Conservation (phyloP, 2,888 invertebrate genomes). For the Pollenia angustigena region DNA sequence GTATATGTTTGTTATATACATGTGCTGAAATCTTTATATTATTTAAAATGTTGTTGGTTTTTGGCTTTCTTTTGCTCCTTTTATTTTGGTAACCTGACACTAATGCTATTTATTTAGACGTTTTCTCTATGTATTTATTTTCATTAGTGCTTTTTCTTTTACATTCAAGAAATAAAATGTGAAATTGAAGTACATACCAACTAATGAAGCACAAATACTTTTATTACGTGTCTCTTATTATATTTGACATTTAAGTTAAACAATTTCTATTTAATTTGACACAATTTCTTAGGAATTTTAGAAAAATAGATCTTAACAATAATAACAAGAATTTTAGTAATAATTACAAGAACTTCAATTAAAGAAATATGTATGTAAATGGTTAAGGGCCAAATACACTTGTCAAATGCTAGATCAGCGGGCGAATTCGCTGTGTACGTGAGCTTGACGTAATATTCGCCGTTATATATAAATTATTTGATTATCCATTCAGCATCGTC, state of each 20-base stretch:
- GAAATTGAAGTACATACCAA: conserved; percentile 15
- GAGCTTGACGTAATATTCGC: no score
- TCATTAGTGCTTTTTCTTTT: conserved; percentile 35
- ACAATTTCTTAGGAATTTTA: conserved; percentile 16
- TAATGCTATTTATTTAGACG: conserved; percentile 68
- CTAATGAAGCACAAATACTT: conserved; percentile 38
- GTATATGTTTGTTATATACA: background rate
- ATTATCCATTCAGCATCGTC: no score
- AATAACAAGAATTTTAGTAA: background rate
- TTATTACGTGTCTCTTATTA: conserved; percentile 32
- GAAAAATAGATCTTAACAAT: background rate
- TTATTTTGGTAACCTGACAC: conserved; percentile 65
- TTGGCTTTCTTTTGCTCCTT: background rate
- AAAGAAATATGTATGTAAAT: no score
- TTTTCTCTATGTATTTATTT: conserved; percentile 59
- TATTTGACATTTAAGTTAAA: conserved; percentile 61
- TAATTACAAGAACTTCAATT: no score
- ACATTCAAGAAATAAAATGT: background rate
- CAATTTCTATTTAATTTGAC: conserved; percentile 37
- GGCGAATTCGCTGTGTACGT: no score
- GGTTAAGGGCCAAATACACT: no score
- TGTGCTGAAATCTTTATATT: conserved; percentile 27
- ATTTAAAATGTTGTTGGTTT: conserved; percentile 58
- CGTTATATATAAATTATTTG: no score
- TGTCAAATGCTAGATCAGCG: no score